These are phyloP conservation scores for Clusia tigrina DNA, from an alignment of 2,888 invertebrate genomes.

Conservation along the genomic window DNA sequence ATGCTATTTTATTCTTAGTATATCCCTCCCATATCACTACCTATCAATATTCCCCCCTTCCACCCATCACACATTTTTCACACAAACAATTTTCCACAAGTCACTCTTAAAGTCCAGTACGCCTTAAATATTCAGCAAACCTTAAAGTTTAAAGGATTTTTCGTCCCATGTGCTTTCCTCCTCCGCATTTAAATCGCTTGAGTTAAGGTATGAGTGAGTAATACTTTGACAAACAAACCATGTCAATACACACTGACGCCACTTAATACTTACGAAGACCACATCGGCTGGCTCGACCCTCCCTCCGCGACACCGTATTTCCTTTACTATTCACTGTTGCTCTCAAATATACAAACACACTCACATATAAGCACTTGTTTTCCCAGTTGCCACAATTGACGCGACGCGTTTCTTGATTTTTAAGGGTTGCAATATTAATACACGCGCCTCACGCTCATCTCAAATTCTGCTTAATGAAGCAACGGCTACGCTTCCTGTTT, in stretches of 20 bases:
- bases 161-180: too few relatives aligned
- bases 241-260: slow-evolving; percentile 31
- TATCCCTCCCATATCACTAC: too few relatives aligned
- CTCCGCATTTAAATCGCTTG: not conserved
- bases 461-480: slow-evolving; percentile 58
- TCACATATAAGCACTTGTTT: slow-evolving; percentile 12
- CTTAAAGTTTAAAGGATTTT: too few relatives aligned
- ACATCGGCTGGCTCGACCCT: slow-evolving; percentile 23
- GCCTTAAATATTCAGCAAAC: too few relatives aligned
- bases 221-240: slow-evolving; percentile 27
- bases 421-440: slow-evolving; percentile 23
- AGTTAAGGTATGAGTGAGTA: slow-evolving; percentile 6
- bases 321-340: slow-evolving; percentile 20
- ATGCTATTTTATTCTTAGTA: too few relatives aligned
- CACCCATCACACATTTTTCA: too few relatives aligned
- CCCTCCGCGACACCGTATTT: slow-evolving; percentile 17
- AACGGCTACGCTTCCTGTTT: slow-evolving; percentile 59
- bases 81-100: too few relatives aligned
- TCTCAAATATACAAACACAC: not conserved
- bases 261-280: slow-evolving; percentile 33
- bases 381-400: slow-evolving; percentile 22
- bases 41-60: too few relatives aligned
- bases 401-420: slow-evolving; percentile 25
- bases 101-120: too few relatives aligned
- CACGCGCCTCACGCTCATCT: slow-evolving; percentile 40